Evolutionary conservation across 2,797 vertebrate genomes (phyloP).

Genomic region (Bradypodion pumilum): DNA sequence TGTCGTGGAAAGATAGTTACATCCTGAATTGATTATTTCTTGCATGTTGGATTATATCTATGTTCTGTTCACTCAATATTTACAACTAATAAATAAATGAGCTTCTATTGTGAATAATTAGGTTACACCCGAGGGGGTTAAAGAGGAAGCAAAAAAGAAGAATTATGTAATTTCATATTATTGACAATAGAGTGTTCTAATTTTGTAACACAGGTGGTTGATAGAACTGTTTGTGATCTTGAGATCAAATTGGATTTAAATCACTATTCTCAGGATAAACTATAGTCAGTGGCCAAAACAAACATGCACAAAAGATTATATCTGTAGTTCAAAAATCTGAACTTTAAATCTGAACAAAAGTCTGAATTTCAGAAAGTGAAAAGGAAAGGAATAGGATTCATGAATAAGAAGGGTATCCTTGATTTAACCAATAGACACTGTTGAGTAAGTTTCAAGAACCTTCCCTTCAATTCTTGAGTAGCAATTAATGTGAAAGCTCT

Average conservation of each 20-base stretch:
- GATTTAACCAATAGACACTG: not conserved
- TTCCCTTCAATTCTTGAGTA: too few species aligned
- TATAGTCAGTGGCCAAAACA: not conserved
- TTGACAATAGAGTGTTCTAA: not conserved
- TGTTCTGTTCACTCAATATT: not conserved
- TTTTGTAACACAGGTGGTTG: not conserved
- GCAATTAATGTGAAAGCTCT: too few species aligned
- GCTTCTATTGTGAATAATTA: not conserved
- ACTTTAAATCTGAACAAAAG: not conserved
- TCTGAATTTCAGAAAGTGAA: not conserved
- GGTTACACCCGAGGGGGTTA: too few species aligned
- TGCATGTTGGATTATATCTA: not conserved
- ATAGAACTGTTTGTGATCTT: not conserved
- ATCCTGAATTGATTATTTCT: conserved; percentile 25
- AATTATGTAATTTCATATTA: not conserved
- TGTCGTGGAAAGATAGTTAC: not conserved
- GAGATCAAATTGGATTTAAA: not conserved
- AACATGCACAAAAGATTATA: not conserved
- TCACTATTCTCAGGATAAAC: not conserved
- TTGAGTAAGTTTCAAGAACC: not conserved
- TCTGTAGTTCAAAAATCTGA: not conserved
- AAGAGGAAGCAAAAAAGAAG: too few species aligned
- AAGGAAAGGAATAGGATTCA: not conserved
- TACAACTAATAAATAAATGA: not conserved
- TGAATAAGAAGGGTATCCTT: not conserved